Evolutionary conservation across 2,113 vertebrate species (phyloP).

Genomic region (Pogonocichla stellata): DNA sequence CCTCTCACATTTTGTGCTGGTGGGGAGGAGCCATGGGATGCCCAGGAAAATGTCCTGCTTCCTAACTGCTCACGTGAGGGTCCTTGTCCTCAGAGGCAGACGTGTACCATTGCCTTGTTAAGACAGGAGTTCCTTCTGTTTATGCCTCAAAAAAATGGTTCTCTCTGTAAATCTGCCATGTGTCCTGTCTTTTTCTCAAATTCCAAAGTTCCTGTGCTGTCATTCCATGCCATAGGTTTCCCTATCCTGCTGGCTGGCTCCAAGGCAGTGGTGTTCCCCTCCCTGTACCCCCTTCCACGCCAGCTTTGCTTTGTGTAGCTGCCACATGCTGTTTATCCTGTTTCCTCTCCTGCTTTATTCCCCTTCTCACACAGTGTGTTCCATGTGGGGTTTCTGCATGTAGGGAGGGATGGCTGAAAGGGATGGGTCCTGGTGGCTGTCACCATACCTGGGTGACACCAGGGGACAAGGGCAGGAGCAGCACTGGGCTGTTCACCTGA

Average conservation of each 20-base stretch:
- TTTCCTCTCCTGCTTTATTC: neutral
- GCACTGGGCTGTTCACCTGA: neutral
- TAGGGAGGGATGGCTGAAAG: neutral
- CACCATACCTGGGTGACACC: neutral
- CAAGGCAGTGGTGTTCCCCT: neutral
- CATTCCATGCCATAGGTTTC: neutral
- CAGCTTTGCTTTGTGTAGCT: neutral
- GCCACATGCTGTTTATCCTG: neutral
- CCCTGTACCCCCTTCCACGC: neutral
- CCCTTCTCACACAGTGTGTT: neutral
- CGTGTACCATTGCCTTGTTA: neutral
- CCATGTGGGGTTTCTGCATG: neutral
- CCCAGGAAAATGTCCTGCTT: neutral
- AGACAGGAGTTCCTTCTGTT: neutral
- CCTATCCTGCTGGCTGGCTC: neutral
- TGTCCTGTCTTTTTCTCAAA: neutral
- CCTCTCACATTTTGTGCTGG: neutral
- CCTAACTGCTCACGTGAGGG: neutral
- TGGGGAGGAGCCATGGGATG: constrained; percentile 42
- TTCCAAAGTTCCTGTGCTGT: neutral
- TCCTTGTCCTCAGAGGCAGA: neutral
- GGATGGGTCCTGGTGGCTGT: neutral
- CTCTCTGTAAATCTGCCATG: neutral
- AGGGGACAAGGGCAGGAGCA: neutral
- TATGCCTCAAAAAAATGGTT: neutral